phyloP scores from a whole-genome alignment of 2,113 vertebrate species.

The Antechinus flavipes region DNA sequence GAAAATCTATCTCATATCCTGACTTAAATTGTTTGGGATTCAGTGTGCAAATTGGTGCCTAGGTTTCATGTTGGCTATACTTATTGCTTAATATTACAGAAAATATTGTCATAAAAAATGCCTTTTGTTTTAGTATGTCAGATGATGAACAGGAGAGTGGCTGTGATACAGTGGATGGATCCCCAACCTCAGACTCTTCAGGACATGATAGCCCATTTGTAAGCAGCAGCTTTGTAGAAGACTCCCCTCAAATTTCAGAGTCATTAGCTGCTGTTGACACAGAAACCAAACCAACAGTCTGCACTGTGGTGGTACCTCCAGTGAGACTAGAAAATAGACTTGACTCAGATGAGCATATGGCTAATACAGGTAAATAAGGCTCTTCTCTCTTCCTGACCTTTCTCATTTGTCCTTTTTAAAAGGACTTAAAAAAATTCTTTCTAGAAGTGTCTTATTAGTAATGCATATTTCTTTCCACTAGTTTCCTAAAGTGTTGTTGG shows the following conservation, averaged over 20 bases:
- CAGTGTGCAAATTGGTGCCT: conserved; percentile 20
- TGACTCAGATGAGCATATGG: conserved; percentile 84
- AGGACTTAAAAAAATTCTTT: background rate
- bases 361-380: conserved; percentile 87
- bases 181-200: conserved; percentile 92
- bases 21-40: conserved; percentile 1
- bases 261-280: conserved; percentile 83
- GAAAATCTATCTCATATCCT: conserved; percentile 29
- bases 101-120: conserved; percentile 10
- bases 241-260: conserved; percentile 88
- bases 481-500: background rate
- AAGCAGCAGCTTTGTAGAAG: conserved; percentile 89
- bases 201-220: conserved; percentile 92
- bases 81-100: conserved; percentile 43
- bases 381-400: background rate
- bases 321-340: conserved; percentile 91
- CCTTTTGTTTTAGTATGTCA: conserved; percentile 89
- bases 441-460: background rate
- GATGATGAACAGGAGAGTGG: conserved; percentile 97
- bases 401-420: background rate
- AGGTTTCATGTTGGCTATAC: conserved; percentile 10
- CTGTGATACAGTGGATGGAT: conserved; percentile 95
- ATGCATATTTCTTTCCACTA: background rate
- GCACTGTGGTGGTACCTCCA: conserved; percentile 94
- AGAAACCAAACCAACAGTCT: conserved; percentile 90